Base-by-base conservation (phyloP, 2,888 invertebrate species). In the Cetonia aurata region DNA sequence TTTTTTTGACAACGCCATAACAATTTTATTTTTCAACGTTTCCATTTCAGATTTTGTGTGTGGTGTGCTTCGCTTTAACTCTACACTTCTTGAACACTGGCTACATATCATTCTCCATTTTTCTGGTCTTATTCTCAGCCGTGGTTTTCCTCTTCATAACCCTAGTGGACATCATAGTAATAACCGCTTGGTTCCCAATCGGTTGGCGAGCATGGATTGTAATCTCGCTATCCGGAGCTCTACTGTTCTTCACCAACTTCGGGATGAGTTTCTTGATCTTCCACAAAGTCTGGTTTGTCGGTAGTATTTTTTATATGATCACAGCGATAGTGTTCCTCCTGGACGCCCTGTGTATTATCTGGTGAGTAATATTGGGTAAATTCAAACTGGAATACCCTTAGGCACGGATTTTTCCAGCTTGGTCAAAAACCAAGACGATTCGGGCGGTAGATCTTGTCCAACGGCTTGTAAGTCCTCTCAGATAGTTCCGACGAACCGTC, bases 141-240 rank as follows among this genome's bases (percentile, higher is more conserved):
- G 6, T 72, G 3, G 33, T 71, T 17, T 73, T 68, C 50, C 15
- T 69, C n/a, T 66, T 74, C 17, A 70, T 76, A 66, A 73, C 75
- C 0, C 42, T 71, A 6, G 17, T 72, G 12, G 76, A 76, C 60
- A 17, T 76, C 56, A 55, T 71, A 25, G 57, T 71, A 41, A 74
- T 62, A 33, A 70, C 69, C 19, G 57, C 59, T 9, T 46, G 56
- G 44, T 73, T 65, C n/a, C 74, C 76, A 0, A 69, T 75, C 13
- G 66, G 57, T 33, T 76, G 75, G 76, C 72, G 70, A 10, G 67
- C 72, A 1, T 78, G 79, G 79, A 71, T 73, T n/a, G 33, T 75
- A 6, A 74, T 77, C 48, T 69, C 76, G 0, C 59, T 75, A 6
- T 17, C 69, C 1, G 77, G 69, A 4, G 46, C 72, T 1, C 46